Conservation (phyloP, 2,888 invertebrate species). For the Folsomia manolachei region DNA sequence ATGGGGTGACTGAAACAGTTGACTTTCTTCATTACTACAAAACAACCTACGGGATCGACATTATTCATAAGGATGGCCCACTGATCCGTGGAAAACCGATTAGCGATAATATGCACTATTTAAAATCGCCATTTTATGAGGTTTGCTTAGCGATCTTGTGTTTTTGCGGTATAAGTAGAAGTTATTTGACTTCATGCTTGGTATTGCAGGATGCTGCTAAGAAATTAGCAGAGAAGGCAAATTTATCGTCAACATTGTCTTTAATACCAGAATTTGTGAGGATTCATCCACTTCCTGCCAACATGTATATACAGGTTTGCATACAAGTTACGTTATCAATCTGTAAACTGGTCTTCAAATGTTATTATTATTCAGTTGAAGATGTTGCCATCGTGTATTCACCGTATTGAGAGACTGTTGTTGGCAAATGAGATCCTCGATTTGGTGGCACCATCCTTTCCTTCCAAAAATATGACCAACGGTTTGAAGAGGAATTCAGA, state of each 20-base stretch:
- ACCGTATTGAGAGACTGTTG: constrained; percentile 69
- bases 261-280: constrained; percentile 80
- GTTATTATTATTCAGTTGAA: constrained; percentile 84
- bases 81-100: constrained; percentile 76
- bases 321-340: too few species aligned
- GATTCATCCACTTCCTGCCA: constrained; percentile 59
- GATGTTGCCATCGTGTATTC: constrained; percentile 78
- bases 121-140: neutral
- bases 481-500: too few species aligned
- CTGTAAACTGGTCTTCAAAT: too few species aligned
- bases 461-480: too few species aligned
- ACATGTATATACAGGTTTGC: constrained; percentile 56
- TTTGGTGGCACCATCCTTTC: constrained; percentile 54
- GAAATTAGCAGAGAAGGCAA: neutral
- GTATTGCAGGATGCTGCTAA: neutral
- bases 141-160: neutral
- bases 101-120: constrained; percentile 61
- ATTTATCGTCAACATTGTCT: neutral
- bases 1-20: too few species aligned
- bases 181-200: neutral
- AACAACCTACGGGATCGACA: constrained; percentile 67
- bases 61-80: constrained; percentile 66
- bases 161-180: neutral
- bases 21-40: too few species aligned
- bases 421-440: constrained; percentile 69